Evolutionary conservation across 2,888 invertebrate genomes (phyloP).

Genomic region (Philonicus albiceps): DNA sequence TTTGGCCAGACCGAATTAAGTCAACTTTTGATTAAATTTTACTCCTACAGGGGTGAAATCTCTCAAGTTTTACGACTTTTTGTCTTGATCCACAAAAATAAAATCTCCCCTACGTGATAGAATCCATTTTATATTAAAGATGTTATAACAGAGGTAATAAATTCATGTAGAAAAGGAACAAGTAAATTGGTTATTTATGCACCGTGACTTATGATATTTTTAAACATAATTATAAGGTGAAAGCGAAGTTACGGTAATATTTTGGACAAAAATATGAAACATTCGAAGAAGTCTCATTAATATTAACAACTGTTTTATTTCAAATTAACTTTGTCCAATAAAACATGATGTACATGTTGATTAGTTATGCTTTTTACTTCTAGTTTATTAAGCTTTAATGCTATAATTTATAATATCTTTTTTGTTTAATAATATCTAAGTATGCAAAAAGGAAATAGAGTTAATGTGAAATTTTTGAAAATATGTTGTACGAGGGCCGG

Average conservation of each 20-base stretch:
- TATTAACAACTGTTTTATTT: too few relatives aligned
- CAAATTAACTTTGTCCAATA: too few relatives aligned
- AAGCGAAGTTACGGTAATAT: not conserved
- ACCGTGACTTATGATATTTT: not conserved
- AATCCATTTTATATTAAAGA: not conserved
- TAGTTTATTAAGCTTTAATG: too few relatives aligned
- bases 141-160: not conserved
- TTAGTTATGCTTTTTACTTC: too few relatives aligned
- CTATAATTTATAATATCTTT: too few relatives aligned
- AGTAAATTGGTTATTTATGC: not conserved
- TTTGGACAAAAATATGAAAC: too few relatives aligned
- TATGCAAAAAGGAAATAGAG: too few relatives aligned
- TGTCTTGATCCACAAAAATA: not conserved
- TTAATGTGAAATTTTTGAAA: too few relatives aligned
- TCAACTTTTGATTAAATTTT: not conserved
- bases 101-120: not conserved
- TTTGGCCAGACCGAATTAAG: not conserved
- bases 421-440: too few relatives aligned
- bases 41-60: not conserved
- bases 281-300: too few relatives aligned
- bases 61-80: not conserved
- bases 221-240: not conserved
- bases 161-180: not conserved
- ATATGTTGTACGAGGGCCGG: too few relatives aligned
- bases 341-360: too few relatives aligned